A percentile compares a stretch with the other conserved stretches of the same genome.
Conservation (phyloP, 2,113 vertebrate genomes). For the Sebastes schlegelii region DNA sequence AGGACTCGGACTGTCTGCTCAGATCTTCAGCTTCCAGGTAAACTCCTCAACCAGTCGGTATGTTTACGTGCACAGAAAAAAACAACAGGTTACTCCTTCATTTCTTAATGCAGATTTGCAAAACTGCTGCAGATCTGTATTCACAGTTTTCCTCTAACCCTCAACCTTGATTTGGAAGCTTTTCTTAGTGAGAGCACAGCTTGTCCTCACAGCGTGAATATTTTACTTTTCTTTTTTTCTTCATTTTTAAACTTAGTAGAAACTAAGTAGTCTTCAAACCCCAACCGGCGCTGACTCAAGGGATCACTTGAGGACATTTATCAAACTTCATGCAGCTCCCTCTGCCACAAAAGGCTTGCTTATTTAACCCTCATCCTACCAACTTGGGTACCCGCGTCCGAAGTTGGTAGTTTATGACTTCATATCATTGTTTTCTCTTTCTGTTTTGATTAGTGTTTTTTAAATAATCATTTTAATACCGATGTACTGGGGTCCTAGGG, state of each 20-base stretch:
- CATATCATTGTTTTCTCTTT: too few species aligned
- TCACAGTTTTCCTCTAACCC: not conserved
- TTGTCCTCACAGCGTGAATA: too few species aligned
- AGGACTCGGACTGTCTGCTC: constrained; percentile 87
- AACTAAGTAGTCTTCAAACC: too few species aligned
- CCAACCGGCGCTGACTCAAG: too few species aligned
- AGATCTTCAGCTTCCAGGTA: constrained; percentile 93
- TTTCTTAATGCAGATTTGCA: not conserved
- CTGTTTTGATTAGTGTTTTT: too few species aligned
- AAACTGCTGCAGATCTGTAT: not conserved
- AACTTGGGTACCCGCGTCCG: too few species aligned
- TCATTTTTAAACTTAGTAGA: too few species aligned
- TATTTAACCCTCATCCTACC: not conserved
- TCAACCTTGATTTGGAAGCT: not conserved
- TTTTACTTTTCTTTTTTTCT: not conserved
- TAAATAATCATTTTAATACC: too few species aligned
- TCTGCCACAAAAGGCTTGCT: not conserved
- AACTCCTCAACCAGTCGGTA: constrained; percentile 7
- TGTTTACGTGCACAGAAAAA: not conserved
- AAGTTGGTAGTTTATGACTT: too few species aligned
- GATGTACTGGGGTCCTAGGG: too few species aligned
- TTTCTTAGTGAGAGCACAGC: too few species aligned
- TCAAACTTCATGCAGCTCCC: too few species aligned
- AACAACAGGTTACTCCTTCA: not conserved
- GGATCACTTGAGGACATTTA: not conserved